phyloP scores from a whole-genome alignment of 1,140 invertebrate species.

The Lasioglossum baleicum region DNA sequence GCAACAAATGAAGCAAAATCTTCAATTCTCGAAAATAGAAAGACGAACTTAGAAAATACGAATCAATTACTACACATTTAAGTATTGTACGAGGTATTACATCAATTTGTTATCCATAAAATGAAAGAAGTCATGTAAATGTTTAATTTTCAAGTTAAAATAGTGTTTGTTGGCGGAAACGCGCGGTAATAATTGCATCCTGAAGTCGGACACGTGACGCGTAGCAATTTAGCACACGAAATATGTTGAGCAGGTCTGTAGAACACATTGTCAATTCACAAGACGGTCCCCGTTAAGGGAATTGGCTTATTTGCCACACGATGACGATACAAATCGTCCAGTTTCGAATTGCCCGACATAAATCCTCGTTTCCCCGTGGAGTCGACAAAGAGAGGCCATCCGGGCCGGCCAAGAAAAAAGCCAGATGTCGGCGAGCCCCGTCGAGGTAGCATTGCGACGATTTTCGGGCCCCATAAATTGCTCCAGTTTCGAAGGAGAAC shows the following conservation, averaged over 20 bases:
- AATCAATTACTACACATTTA: no score
- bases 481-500: slow-evolving; percentile 73
- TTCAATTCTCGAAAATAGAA: no score
- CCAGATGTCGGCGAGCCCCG: slow-evolving; percentile 53
- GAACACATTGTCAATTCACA: background rate
- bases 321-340: background rate
- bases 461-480: slow-evolving; percentile 75
- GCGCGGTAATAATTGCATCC: no score
- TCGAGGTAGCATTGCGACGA: slow-evolving; percentile 66
- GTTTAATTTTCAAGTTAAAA: no score
- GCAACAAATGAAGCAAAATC: no score
- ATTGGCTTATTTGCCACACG: background rate
- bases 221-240: no score
- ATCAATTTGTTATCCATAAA: no score
- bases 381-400: background rate
- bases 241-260: background rate
- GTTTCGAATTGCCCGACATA: slow-evolving; percentile 50
- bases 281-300: background rate
- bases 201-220: no score
- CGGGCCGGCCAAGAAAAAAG: slow-evolving; percentile 31
- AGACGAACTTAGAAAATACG: no score
- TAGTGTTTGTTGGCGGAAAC: no score
- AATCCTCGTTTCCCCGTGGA: slow-evolving; percentile 59
- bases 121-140: no score
- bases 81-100: no score